Conservation (phyloP, 2,113 vertebrate genomes). For the Brachionichthys hirsutus region DNA sequence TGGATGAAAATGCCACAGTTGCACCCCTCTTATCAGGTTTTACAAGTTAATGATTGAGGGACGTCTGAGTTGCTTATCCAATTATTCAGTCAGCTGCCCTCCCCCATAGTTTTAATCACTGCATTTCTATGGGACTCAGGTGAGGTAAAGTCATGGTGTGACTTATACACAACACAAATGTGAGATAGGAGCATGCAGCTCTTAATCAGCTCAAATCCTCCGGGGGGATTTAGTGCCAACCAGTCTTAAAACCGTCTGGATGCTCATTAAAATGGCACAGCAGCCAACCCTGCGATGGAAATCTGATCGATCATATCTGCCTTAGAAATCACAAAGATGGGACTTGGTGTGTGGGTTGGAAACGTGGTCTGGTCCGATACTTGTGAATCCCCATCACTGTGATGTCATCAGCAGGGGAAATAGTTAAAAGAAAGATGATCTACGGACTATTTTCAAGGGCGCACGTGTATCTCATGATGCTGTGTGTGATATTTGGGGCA, state of each 20-base stretch:
- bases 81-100: slow-evolving; percentile 38
- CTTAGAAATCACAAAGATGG: slow-evolving; percentile 12
- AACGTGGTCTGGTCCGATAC: slow-evolving; percentile 20
- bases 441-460: slow-evolving; percentile 64
- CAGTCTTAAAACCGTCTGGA: slow-evolving; percentile 47
- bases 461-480: slow-evolving; percentile 62
- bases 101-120: slow-evolving; percentile 49
- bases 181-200: slow-evolving; percentile 8
- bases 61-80: slow-evolving; percentile 55
- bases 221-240: slow-evolving; percentile 40
- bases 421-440: slow-evolving; percentile 37
- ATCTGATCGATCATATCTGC: slow-evolving; percentile 37
- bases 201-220: slow-evolving; percentile 55
- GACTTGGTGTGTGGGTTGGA: slow-evolving; percentile 17
- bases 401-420: slow-evolving; percentile 39
- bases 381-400: slow-evolving; percentile 37
- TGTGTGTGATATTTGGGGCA: slow-evolving; percentile 67
- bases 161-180: slow-evolving; percentile 38
- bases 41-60: slow-evolving; percentile 41
- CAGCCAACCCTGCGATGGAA: slow-evolving; percentile 33
- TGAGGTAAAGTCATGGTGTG: slow-evolving; percentile 41
- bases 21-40: slow-evolving; percentile 27
- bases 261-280: slow-evolving; percentile 56
- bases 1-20: neutral
- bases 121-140: slow-evolving; percentile 50